Conservation (phyloP, 2,113 vertebrate genomes). For the Nycticebus coucang region DNA sequence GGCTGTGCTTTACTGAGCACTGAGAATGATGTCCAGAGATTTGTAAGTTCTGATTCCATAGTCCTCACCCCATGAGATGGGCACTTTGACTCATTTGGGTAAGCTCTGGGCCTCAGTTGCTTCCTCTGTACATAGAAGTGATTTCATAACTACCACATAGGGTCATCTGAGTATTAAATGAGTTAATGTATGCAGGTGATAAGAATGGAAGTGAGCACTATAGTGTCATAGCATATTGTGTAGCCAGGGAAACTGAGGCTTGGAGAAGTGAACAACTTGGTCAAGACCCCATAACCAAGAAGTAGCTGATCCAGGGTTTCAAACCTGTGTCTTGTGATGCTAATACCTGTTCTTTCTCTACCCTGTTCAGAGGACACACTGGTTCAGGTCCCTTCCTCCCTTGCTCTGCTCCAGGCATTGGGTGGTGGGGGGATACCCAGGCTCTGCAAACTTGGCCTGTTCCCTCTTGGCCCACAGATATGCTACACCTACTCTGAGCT, state of each 20-base stretch:
- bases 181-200: background rate
- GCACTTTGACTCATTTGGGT: background rate
- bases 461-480: background rate
- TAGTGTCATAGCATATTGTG: background rate
- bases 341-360: rapidly evolving
- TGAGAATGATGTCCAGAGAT: background rate
- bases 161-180: background rate
- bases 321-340: background rate
- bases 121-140: background rate
- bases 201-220: background rate
- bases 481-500: background rate
- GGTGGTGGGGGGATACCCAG: too few species aligned
- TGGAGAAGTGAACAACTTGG: background rate
- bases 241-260: background rate
- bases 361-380: background rate
- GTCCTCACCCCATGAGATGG: background rate
- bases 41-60: background rate
- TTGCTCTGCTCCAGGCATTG: too few species aligned
- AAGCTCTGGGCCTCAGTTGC: background rate
- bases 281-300: background rate
- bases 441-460: background rate
- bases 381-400: background rate
- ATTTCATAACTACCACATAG: background rate
- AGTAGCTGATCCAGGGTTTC: background rate
- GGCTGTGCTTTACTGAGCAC: background rate